phyloP scores from a whole-genome alignment of 2,888 invertebrate genomes.

The Euplagia quadripunctaria region DNA sequence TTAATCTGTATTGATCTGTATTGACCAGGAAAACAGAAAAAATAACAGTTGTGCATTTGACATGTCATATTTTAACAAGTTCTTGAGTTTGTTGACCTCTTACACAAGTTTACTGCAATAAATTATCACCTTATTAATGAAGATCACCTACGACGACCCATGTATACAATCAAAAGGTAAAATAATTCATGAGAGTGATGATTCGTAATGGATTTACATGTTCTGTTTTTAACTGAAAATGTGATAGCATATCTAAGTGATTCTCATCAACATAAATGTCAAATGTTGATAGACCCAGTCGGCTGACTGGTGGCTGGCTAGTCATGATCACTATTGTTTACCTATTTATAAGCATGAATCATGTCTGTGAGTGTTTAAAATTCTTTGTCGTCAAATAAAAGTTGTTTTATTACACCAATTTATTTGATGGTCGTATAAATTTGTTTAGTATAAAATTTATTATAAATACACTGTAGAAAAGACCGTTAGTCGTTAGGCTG shows the following conservation, averaged over 20 bases:
- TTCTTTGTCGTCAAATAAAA: conserved; percentile 11
- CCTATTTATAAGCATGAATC: neutral
- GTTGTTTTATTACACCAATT: conserved; percentile 5
- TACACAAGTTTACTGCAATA: neutral
- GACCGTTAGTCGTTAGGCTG: neutral
- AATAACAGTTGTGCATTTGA: neutral
- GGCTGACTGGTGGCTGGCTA: too few species aligned
- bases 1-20: too few species aligned
- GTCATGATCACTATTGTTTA: neutral
- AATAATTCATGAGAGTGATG: neutral
- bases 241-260: neutral
- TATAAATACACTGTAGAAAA: too few species aligned
- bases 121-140: conserved; percentile 6
- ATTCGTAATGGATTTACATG: neutral
- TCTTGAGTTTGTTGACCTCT: neutral
- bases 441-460: neutral
- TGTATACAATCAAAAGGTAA: neutral
- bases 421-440: conserved; percentile 8
- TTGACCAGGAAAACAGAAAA: neutral
- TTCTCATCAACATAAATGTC: neutral
- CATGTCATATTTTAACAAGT: neutral
- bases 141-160: neutral
- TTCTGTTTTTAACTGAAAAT: neutral
- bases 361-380: neutral
- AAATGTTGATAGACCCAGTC: neutral